Percentiles rank a stretch among this genome's conserved stretches.
These are phyloP conservation scores for Trichogramma evanescens DNA, from an alignment of 2,888 invertebrate species.

Conservation along the genomic window DNA sequence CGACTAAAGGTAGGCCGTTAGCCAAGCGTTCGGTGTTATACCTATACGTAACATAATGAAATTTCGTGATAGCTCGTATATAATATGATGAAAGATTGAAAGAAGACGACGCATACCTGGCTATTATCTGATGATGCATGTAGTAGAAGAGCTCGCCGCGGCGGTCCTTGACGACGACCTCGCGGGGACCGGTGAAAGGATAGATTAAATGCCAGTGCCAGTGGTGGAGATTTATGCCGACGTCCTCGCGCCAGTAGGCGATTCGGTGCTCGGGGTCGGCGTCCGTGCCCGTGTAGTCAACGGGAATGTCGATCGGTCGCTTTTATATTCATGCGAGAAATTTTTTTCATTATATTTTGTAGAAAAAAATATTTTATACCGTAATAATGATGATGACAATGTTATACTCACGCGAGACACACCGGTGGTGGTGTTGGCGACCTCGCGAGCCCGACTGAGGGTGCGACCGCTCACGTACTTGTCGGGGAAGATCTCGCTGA, in stretches of 20 bases:
- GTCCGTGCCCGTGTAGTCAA: conserved; percentile 67
- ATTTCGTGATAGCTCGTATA: neutral
- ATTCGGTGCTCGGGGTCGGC: conserved; percentile 70
- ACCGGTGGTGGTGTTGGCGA: too few species aligned
- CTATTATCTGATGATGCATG: conserved; percentile 49
- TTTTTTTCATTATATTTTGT: too few species aligned
- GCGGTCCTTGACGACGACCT: conserved; percentile 66
- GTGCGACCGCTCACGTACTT: too few species aligned
- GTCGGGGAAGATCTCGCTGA: too few species aligned
- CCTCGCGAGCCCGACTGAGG: too few species aligned
- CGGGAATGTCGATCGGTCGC: conserved; percentile 62
- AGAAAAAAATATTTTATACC: too few species aligned
- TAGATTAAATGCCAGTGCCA: conserved; percentile 58
- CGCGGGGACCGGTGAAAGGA: conserved; percentile 61
- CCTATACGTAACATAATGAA: conserved; percentile 42
- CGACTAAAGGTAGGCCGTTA: conserved; percentile 60
- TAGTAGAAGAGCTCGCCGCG: conserved; percentile 65
- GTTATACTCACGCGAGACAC: too few species aligned
- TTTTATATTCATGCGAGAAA: conserved; percentile 30
- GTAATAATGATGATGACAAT: too few species aligned
- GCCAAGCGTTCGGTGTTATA: conserved; percentile 72
- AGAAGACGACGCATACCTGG: conserved; percentile 44
- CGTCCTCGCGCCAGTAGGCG: conserved; percentile 78
- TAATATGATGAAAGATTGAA: too few species aligned
- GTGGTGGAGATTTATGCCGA: conserved; percentile 67